These are phyloP conservation scores for Phacellophora camtschatica DNA, from an alignment of 30 jellyfish, hydroid and myxozoan species.

Conservation along the genomic window DNA sequence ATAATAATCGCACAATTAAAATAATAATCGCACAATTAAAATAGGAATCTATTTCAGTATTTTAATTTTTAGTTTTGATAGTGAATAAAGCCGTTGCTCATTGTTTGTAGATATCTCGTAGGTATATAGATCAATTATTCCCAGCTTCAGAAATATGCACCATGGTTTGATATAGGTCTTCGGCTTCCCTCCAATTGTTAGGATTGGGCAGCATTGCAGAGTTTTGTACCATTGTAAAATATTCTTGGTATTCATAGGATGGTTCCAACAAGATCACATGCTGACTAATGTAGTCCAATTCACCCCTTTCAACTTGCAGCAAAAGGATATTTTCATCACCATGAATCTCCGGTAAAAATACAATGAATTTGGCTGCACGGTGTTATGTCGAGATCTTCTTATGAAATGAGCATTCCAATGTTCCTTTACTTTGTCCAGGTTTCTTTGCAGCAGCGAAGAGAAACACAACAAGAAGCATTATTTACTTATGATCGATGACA, in stretches of 20 bases:
- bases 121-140: not conserved
- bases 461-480: not conserved
- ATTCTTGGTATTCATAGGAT: not conserved
- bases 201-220: not conserved
- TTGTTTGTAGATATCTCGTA: not conserved
- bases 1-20: too few relatives aligned
- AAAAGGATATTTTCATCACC: not conserved
- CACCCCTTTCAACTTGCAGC: not conserved
- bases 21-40: too few relatives aligned
- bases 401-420: not conserved
- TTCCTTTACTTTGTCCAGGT: not conserved
- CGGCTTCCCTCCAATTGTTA: not conserved
- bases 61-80: not conserved
- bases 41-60: not conserved
- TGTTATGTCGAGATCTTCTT: not conserved
- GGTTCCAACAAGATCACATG: not conserved
- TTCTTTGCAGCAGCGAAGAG: not conserved
- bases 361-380: not conserved
- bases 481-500: not conserved
- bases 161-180: not conserved
- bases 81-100: not conserved
- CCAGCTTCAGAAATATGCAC: conserved; percentile 1
- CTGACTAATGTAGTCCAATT: not conserved
- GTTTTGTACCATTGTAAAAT: not conserved
- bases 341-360: not conserved